These are phyloP conservation scores for Pundamilia nyererei DNA, from an alignment of 2,113 vertebrate species.

Conservation along the genomic window DNA sequence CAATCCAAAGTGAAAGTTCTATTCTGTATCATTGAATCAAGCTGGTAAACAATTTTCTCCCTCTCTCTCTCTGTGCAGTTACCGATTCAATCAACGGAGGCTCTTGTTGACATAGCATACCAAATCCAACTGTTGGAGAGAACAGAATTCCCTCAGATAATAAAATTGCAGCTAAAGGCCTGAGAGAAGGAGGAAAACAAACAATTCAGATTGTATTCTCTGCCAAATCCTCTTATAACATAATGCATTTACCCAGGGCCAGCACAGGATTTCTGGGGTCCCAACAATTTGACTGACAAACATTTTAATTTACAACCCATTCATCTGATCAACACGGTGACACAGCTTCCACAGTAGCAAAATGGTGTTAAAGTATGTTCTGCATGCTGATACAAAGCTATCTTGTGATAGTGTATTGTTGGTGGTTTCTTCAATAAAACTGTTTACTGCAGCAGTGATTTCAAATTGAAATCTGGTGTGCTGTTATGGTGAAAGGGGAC, in stretches of 20 bases:
- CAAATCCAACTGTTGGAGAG: slow-evolving; percentile 30
- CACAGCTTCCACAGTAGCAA: not conserved
- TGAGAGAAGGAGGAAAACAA: slow-evolving; percentile 28
- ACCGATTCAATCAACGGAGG: slow-evolving; percentile 32
- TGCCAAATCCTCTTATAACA: slow-evolving; percentile 36
- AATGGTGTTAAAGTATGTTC: not conserved
- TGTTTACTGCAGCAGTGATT: not conserved
- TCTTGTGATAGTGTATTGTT: not conserved
- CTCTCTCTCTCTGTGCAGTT: not conserved
- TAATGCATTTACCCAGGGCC: slow-evolving; percentile 25
- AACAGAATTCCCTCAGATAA: slow-evolving; percentile 30
- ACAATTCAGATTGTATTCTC: slow-evolving; percentile 31
- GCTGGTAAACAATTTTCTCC: not conserved
- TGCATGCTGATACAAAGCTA: not conserved
- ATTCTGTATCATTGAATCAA: slow-evolving; percentile 5
- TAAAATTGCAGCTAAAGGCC: slow-evolving; percentile 40
- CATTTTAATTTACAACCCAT: slow-evolving; percentile 17
- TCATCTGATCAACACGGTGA: not conserved
- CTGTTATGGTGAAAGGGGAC: not conserved
- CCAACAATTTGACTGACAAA: not conserved
- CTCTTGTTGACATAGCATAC: slow-evolving; percentile 34
- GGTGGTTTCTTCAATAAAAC: not conserved
- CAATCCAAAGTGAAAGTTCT: slow-evolving; percentile 1
- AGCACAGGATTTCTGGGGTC: slow-evolving; percentile 8
- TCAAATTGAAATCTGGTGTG: not conserved